Percentiles rank a stretch among this genome's conserved stretches.
Evolutionary conservation across 2,797 vertebrate genomes (phyloP).

Genomic region (Gorsachius magnificus): DNA sequence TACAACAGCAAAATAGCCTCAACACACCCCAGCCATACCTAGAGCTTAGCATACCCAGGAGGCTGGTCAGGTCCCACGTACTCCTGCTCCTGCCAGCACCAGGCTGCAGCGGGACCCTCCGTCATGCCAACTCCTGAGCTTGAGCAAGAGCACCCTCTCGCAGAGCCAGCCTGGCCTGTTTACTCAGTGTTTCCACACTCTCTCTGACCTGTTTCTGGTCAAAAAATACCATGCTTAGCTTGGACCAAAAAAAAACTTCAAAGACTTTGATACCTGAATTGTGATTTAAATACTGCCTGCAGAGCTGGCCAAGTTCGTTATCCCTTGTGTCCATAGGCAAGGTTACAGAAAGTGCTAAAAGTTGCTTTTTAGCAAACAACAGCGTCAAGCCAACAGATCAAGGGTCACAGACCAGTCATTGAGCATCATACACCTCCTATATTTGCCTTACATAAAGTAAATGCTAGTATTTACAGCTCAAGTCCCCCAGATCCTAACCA

Average conservation of each 20-base stretch:
- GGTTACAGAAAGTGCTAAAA: neutral
- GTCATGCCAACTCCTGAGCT: neutral
- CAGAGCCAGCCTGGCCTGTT: neutral
- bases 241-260: neutral
- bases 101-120: neutral
- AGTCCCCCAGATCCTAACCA: neutral
- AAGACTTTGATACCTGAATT: neutral
- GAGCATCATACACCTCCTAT: neutral
- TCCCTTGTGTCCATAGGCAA: neutral
- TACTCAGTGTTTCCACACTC: neutral
- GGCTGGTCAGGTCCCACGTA: neutral
- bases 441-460: neutral
- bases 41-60: neutral
- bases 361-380: neutral
- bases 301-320: neutral
- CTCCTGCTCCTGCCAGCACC: rapidly evolving
- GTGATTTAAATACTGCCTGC: neutral
- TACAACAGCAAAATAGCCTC: neutral
- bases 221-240: neutral
- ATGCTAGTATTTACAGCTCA: neutral
- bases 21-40: neutral
- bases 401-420: neutral
- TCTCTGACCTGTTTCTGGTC: neutral
- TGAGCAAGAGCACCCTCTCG: neutral
- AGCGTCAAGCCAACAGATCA: neutral